Percentiles rank a stretch among this genome's conserved stretches.
Conservation (phyloP, 1,140 invertebrate species). For the Acromyrmex heyeri region DNA sequence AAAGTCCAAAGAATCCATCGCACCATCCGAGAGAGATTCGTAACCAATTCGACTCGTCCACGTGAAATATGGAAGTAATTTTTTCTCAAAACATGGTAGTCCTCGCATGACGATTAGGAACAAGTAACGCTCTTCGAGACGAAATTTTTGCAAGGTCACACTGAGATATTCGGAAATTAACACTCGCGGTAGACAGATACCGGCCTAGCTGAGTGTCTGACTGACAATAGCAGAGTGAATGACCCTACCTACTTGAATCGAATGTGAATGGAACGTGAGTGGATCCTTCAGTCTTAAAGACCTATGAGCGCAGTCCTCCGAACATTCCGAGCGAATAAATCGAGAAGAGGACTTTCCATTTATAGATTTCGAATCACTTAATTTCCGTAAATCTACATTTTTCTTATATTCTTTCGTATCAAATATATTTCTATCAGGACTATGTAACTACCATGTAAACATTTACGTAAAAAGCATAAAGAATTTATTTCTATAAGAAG, state of each 20-base stretch:
- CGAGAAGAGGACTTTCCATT: conserved; percentile 82
- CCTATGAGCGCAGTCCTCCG: conserved; percentile 68
- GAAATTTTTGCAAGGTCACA: background rate
- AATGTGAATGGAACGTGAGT: conserved; percentile 64
- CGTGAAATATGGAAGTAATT: conserved; percentile 33
- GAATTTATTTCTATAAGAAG: background rate
- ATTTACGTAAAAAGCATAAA: background rate
- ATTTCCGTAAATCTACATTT: background rate
- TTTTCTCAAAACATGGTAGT: conserved; percentile 57
- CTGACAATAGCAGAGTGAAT: conserved; percentile 64
- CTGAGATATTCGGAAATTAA: background rate
- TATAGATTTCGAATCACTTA: conserved; percentile 60
- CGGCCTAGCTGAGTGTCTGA: conserved; percentile 55
- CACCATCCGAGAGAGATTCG: background rate
- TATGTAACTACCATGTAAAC: no score
- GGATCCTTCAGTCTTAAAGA: conserved; percentile 55
- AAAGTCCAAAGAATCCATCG: conserved; percentile 42
- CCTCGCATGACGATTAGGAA: conserved; percentile 37
- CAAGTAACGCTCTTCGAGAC: background rate
- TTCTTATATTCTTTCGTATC: no score
- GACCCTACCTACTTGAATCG: conserved; percentile 56
- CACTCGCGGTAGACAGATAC: conserved; percentile 28
- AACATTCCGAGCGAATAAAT: conserved; percentile 54
- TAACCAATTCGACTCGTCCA: conserved; percentile 12
- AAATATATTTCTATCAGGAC: no score